phyloP scores from a whole-genome alignment of 2,888 invertebrate genomes.

The Torymus texanus region DNA sequence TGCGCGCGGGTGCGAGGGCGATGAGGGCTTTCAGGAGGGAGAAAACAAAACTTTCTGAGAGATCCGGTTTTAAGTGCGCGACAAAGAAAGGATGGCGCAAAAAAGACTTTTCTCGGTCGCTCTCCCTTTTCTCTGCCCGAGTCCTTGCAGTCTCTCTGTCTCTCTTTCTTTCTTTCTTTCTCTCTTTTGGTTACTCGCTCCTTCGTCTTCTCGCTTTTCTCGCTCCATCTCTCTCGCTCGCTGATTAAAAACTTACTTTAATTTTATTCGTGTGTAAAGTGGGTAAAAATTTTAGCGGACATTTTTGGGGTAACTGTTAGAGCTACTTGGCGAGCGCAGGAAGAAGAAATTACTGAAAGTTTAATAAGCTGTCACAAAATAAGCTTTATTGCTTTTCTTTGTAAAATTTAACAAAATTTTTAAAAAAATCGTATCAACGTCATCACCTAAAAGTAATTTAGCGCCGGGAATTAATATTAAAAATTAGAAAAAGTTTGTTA shows the following conservation, averaged over 20 bases:
- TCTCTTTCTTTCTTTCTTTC: neutral
- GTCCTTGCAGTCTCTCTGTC: neutral
- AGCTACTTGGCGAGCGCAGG: too few species aligned
- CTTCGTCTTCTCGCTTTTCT: neutral
- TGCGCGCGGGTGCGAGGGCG: neutral
- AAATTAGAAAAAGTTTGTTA: too few species aligned
- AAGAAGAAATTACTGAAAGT: too few species aligned
- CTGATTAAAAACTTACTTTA: slow-evolving; percentile 34
- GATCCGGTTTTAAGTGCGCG: slow-evolving; percentile 35
- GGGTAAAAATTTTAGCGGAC: neutral
- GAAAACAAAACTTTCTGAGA: slow-evolving; percentile 37
- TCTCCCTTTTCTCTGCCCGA: neutral
- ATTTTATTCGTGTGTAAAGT: slow-evolving; percentile 12
- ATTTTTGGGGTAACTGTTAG: too few species aligned
- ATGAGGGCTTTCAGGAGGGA: slow-evolving; percentile 16
- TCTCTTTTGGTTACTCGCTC: neutral
- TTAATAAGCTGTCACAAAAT: too few species aligned
- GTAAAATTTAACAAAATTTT: too few species aligned
- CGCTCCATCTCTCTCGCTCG: neutral
- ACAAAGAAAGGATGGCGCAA: slow-evolving; percentile 23
- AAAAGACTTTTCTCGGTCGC: slow-evolving; percentile 20
- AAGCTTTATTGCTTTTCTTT: too few species aligned
- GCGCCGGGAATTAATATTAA: too few species aligned
- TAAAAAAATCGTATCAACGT: too few species aligned
- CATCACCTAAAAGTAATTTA: too few species aligned